Base-by-base conservation (phyloP, 2,113 vertebrate genomes). In the Ochotona princeps region DNA sequence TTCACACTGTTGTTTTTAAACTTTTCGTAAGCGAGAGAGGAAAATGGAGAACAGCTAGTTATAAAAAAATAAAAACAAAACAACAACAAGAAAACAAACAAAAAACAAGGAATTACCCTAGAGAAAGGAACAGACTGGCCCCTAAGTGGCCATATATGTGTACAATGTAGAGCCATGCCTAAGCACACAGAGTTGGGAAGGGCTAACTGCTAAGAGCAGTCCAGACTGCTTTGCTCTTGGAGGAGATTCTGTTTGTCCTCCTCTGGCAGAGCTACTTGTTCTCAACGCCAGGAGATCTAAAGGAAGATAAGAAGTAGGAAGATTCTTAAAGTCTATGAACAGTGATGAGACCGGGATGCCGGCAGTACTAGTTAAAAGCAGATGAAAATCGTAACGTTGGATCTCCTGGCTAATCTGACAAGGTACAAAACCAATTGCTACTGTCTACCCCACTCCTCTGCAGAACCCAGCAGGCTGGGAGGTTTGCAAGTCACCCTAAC, bases 201-300 rank as follows among this genome's bases (percentile, higher is more conserved):
- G 54, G n/a, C 66, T 30, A 26, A 30, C 28, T n/a, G 69, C 61
- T 66, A 66, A 65, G 51, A 83, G 28, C 10, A 0, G 0, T 38
- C 20, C 75, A 28, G 9, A 32, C 1, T n/a, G 60, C 44, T 83
- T 65, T 66, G 35, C 57, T 78, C 13, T 51, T 74, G 35, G 21
- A 84, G 35, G 63, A 73, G 67, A 78, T 79, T 63, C 67, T 51
- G 3, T 63, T 51, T 79, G 79, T 80, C 38, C 85, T 80, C 74
- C 66, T 38, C 18, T 23, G 80, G 63, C 15, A 85, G 8, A 96
- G 57, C 84, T 66, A 82, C 30, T 83, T 82, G 13, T 75, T 75
- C 51, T 73, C 61, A 91, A 25, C 30, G 79, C 44, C 60, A 66
- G 32, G 49, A 38, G 21, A 87, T 84, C 44, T 72, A 67, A 92